Conservation (phyloP, 2,113 vertebrate genomes). For the Leptocoma aspasia region DNA sequence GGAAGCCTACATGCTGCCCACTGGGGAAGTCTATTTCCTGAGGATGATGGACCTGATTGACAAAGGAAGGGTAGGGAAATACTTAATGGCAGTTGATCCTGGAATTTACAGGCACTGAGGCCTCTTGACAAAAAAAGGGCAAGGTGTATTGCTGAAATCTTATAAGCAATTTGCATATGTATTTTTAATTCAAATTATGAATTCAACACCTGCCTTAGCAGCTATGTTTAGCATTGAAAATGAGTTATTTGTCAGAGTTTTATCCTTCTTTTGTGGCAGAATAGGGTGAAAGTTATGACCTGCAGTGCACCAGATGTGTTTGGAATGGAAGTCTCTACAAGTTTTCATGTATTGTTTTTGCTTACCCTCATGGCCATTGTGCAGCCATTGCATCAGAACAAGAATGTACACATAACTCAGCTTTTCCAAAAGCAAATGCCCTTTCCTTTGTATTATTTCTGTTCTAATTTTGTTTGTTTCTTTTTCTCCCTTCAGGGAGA, state of each 20-base stretch:
- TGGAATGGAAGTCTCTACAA: neutral
- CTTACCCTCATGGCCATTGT: neutral
- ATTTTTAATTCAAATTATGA: neutral
- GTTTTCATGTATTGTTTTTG: neutral
- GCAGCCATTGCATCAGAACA: neutral
- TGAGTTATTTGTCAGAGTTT: neutral
- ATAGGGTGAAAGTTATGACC: neutral
- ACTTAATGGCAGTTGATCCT: neutral
- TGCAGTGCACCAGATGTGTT: neutral
- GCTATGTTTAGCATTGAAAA: neutral
- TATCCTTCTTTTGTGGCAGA: neutral
- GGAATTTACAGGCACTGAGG: neutral
- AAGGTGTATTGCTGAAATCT: neutral
- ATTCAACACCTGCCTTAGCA: neutral
- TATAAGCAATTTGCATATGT: rapidly evolving
- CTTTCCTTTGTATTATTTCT: neutral
- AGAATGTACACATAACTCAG: neutral
- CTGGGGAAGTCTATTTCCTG: constrained; percentile 81
- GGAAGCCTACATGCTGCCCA: constrained; percentile 79
- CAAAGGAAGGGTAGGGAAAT: constrained; percentile 76
- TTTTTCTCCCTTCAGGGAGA: constrained; percentile 72
- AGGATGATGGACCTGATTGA: constrained; percentile 82
- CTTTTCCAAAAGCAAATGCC: neutral
- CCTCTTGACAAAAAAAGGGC: neutral
- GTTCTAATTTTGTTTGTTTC: neutral